Conservation (phyloP, 2,797 vertebrate species). For the Heterohyrax brucei region DNA sequence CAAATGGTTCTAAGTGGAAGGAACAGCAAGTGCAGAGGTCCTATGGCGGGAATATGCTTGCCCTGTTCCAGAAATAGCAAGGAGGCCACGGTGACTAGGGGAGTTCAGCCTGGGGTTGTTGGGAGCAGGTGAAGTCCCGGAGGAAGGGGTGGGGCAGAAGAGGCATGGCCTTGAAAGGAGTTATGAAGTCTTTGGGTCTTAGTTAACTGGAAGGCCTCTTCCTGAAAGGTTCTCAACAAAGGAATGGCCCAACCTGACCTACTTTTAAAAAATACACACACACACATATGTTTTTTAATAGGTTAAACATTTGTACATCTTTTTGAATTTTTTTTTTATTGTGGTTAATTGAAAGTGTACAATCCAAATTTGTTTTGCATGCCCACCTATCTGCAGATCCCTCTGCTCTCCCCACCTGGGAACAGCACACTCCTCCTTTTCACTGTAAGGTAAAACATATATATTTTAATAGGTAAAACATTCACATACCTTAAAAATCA, state of each 20-base stretch:
- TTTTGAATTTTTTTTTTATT: no score
- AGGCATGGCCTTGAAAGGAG: no score
- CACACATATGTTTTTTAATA: no score
- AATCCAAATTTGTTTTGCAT: no score
- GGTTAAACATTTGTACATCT: no score
- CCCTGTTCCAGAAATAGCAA: not conserved
- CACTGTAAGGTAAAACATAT: not conserved
- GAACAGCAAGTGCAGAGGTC: not conserved
- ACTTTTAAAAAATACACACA: not conserved
- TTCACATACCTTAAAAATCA: not conserved
- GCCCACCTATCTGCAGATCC: no score
- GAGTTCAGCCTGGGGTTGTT: accelerated
- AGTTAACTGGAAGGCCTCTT: not conserved
- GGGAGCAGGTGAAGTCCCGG: not conserved
- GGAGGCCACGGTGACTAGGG: not conserved
- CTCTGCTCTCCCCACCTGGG: no score
- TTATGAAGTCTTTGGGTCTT: not conserved
- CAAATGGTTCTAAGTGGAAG: not conserved
- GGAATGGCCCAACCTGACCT: not conserved
- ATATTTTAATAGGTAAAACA: not conserved
- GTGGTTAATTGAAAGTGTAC: no score
- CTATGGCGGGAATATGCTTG: not conserved
- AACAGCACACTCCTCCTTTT: no score
- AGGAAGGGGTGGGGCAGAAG: not conserved
- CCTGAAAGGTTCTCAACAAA: not conserved